Percentiles rank a stretch among this genome's conserved stretches.
Evolutionary conservation across 2,888 invertebrate genomes (phyloP).

Genomic region (Plebejus melissa): DNA sequence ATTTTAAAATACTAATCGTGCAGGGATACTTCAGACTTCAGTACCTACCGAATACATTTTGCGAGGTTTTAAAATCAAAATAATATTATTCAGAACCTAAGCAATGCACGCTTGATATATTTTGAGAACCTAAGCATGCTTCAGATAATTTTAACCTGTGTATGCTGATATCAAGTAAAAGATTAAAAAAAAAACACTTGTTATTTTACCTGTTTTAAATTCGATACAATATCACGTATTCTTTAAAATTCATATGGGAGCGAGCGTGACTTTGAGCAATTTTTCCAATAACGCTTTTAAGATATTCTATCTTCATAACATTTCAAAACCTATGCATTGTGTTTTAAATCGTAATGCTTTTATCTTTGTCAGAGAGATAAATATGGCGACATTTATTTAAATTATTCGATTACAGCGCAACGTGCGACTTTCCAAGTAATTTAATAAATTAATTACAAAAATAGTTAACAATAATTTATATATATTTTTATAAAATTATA

Average conservation of each 20-base stretch:
- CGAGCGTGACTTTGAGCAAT: constrained; percentile 9
- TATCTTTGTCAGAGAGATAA: not conserved
- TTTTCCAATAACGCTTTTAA: not conserved
- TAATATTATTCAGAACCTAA: no score
- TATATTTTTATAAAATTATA: no score
- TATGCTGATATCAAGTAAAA: not conserved
- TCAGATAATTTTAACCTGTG: not conserved
- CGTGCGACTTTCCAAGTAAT: not conserved
- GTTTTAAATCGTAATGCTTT: not conserved
- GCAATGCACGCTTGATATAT: no score
- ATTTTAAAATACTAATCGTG: no score
- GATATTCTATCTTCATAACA: not conserved
- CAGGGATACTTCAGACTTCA: no score
- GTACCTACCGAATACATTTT: no score
- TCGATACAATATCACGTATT: not conserved
- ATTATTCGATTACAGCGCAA: not conserved
- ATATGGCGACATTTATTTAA: not conserved
- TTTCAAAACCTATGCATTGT: constrained; percentile 11
- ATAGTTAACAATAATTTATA: no score
- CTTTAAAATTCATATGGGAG: not conserved
- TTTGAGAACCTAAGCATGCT: not conserved
- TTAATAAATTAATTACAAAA: not conserved
- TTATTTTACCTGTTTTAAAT: not conserved
- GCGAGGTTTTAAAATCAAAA: no score
- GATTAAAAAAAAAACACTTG: not conserved